Evolutionary conservation across 2,797 vertebrate genomes (phyloP), one percentile per base, ranked within the genome.

Genomic region (Gambusia yucatana): DNA sequence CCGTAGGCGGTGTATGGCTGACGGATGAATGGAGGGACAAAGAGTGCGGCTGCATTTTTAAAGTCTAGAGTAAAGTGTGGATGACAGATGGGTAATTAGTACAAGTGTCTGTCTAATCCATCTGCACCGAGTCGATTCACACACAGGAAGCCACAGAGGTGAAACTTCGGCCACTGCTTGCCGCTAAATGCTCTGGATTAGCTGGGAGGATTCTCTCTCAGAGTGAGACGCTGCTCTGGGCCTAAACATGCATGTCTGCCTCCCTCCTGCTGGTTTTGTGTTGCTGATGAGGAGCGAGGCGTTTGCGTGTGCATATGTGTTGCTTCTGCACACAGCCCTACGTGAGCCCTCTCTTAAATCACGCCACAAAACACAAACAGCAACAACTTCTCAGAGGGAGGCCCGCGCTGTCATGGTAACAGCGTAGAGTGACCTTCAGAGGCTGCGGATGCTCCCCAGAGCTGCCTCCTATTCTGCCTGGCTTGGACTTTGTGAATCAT

Each of bases 401-500:
- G 87, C 82, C 78, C n/a, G 28, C 47, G 89, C 91, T 94, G 93
- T 90, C 93, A 94, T 94, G 93, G 94, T 80, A 94, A 94, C 93
- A 39, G 86, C 72, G 77, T 83, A 22, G 85, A 89, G 85, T 93
- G 93, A 94, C 93, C 94, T 94, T 94, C 93, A 92, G 92, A 92
- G 87, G 84, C 86, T 89, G 88, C 6, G 76, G 87, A 84, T 85
- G 85, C 88, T 92, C 91, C 91, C 90, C 77, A 73, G 91, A 92
- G 93, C 86, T 57, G 74, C 84, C 87, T 91, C 82, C 73, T 87
- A 73, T 88, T 91, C 83, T 82, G 83, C 88, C 88, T 77, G 83
- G 81, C 89, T 55, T 69, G 89, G 91, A 93, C 88, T 91, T 93
- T 91, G 88, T 93, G 92, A 93, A 90, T 94, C 92, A 93, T 91